Percentiles rank a stretch among this genome's conserved stretches.
Evolutionary conservation across 2,888 invertebrate genomes (phyloP).

Genomic region (Pseudococcus viburni): DNA sequence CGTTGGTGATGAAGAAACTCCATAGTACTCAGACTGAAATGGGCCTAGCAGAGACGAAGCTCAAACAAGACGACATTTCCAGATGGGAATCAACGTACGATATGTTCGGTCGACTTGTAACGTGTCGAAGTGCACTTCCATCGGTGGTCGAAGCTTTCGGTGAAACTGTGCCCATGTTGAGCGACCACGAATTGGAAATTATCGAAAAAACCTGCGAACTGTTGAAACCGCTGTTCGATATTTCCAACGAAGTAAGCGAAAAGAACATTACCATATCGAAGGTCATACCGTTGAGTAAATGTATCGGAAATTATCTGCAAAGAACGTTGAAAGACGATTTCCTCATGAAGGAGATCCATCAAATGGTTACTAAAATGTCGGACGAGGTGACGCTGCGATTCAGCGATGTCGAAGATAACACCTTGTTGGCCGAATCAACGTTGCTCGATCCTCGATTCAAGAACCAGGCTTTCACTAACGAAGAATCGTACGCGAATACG

Average conservation of each 20-base stretch:
- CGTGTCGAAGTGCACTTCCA: conserved; percentile 67
- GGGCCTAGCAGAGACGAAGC: conserved; percentile 40
- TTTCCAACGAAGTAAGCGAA: conserved; percentile 65
- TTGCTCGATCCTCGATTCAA: conserved; percentile 67
- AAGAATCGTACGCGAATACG: conserved; percentile 51
- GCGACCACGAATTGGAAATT: conserved; percentile 67
- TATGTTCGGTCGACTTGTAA: conserved; percentile 67
- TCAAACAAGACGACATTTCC: conserved; percentile 67
- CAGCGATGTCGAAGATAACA: conserved; percentile 66
- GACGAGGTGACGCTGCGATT: conserved; percentile 67
- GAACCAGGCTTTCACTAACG: conserved; percentile 60
- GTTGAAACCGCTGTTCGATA: conserved; percentile 67
- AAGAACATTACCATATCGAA: conserved; percentile 66
- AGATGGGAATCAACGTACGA: conserved; percentile 69
- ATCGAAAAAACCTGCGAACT: conserved; percentile 64
- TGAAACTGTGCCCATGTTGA: conserved; percentile 63
- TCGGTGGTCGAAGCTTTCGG: conserved; percentile 62
- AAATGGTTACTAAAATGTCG: conserved; percentile 62
- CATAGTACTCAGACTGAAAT: conserved; percentile 40
- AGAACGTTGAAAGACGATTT: conserved; percentile 59
- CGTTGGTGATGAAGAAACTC: conserved; percentile 6
- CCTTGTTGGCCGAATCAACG: conserved; percentile 66
- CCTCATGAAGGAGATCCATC: conserved; percentile 16
- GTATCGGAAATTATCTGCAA: conserved; percentile 59
- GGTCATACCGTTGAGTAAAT: conserved; percentile 58